Evolutionary conservation across 2,797 vertebrate species (phyloP).

Genomic region (Amblyraja radiata): DNA sequence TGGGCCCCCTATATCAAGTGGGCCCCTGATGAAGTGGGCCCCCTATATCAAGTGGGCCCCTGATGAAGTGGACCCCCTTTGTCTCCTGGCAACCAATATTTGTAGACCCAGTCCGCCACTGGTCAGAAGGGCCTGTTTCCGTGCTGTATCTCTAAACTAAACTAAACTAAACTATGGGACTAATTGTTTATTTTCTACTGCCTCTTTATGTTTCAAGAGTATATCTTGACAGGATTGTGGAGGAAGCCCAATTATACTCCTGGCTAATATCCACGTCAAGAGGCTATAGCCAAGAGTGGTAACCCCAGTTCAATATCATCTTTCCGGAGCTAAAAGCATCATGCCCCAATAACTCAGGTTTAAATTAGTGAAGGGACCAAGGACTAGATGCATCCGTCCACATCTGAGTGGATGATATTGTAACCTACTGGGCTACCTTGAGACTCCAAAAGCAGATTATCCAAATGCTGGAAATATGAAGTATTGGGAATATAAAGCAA

Average conservation of each 20-base stretch:
- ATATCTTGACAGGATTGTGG: not conserved
- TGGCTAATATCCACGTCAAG: not conserved
- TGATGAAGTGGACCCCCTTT: too few species aligned
- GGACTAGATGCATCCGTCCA: not conserved
- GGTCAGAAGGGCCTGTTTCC: too few species aligned
- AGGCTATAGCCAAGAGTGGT: not conserved
- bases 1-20: too few species aligned
- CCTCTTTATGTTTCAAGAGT: too few species aligned
- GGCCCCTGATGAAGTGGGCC: too few species aligned
- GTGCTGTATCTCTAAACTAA: too few species aligned
- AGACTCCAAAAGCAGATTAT: not conserved
- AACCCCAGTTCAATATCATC: not conserved
- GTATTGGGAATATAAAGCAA: not conserved
- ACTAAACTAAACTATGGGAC: too few species aligned
- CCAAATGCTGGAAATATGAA: not conserved
- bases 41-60: too few species aligned
- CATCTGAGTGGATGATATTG: not conserved
- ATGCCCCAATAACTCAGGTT: not conserved
- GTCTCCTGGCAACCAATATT: too few species aligned
- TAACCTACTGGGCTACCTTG: not conserved
- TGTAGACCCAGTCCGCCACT: too few species aligned
- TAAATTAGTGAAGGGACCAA: not conserved
- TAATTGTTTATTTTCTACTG: too few species aligned
- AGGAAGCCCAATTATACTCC: not conserved
- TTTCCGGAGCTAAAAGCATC: not conserved